These are phyloP conservation scores for Pitangus sulphuratus DNA, from an alignment of 2,797 vertebrate genomes.

Conservation along the genomic window DNA sequence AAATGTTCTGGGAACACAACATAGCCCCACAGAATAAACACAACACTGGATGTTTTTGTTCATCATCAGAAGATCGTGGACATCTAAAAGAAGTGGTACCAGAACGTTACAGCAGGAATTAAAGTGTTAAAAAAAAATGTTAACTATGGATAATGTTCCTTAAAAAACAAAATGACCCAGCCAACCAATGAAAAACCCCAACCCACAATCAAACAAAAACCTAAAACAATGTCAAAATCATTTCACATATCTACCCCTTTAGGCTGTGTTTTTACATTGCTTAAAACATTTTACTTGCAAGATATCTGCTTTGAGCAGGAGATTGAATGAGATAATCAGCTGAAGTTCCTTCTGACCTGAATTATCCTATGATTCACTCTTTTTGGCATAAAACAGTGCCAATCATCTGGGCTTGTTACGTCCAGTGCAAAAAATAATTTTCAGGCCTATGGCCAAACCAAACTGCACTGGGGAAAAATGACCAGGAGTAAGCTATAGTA, in stretches of 20 bases:
- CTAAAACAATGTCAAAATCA: background rate
- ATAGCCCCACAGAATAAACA: conserved; percentile 95
- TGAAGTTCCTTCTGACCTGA: background rate
- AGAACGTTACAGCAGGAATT: background rate
- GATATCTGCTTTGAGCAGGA: background rate
- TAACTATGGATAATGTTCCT: background rate
- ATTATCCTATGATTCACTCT: conserved; percentile 12
- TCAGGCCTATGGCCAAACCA: background rate
- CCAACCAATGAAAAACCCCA: background rate
- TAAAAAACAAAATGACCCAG: background rate
- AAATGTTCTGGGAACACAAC: conserved; percentile 93
- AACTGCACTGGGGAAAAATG: background rate
- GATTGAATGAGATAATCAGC: background rate
- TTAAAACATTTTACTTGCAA: background rate
- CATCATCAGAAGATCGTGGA: conserved; percentile 90
- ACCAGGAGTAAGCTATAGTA: background rate
- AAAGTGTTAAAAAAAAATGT: background rate
- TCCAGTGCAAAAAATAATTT: background rate
- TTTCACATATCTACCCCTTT: background rate
- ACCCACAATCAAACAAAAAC: background rate
- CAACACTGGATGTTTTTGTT: conserved; percentile 91
- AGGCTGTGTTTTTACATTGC: background rate
- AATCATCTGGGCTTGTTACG: background rate
- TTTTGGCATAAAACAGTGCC: background rate
- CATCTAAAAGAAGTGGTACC: conserved; percentile 79